Conservation (phyloP, 2,888 invertebrate species). For the Philereme vetulata region DNA sequence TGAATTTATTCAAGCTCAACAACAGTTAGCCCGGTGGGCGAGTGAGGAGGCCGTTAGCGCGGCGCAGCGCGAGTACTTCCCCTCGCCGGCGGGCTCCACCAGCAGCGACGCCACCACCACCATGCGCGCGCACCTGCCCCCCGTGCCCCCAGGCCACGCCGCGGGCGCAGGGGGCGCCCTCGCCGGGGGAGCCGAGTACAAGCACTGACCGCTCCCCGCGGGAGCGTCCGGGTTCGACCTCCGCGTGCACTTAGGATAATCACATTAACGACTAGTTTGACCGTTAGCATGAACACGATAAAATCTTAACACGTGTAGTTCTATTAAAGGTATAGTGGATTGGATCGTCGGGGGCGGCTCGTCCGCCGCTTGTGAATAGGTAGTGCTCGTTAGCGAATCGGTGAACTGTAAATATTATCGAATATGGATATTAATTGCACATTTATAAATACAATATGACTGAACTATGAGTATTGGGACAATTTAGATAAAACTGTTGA, state of each 20-base stretch:
- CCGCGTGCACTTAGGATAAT: constrained; percentile 64
- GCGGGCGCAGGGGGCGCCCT: constrained; percentile 70
- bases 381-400: constrained; percentile 65
- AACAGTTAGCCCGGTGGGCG: constrained; percentile 97
- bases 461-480: constrained; percentile 67
- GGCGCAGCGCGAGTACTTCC: constrained; percentile 67
- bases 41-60: constrained; percentile 91
- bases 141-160: constrained; percentile 67
- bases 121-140: constrained; percentile 69
- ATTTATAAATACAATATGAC: constrained; percentile 73
- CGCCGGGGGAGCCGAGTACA: constrained; percentile 88
- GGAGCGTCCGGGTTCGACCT: constrained; percentile 50
- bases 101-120: constrained; percentile 62
- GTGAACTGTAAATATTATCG: constrained; percentile 69
- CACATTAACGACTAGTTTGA: constrained; percentile 64
- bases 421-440: constrained; percentile 56
- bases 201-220: constrained; percentile 85
- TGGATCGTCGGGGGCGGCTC: constrained; percentile 50
- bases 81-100: constrained; percentile 75
- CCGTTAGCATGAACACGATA: constrained; percentile 67
- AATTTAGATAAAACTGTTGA: constrained; percentile 66
- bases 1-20: constrained; percentile 99
- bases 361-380: constrained; percentile 63
- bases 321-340: constrained; percentile 57
- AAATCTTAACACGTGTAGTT: constrained; percentile 65